Evolutionary conservation across 2,888 invertebrate genomes (phyloP).

Genomic region (Eugnorisma glareosa): DNA sequence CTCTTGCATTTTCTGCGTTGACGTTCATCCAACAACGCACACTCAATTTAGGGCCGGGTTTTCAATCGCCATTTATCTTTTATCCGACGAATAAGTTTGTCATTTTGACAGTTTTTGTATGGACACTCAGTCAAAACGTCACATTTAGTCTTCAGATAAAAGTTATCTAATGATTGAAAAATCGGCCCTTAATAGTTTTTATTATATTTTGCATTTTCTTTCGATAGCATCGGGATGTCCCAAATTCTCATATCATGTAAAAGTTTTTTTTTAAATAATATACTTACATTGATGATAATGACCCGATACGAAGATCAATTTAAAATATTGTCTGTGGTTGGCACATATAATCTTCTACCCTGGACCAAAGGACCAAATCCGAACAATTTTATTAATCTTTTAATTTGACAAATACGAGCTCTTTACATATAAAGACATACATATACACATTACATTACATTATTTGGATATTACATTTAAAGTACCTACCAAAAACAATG

Average conservation of each 20-base stretch:
- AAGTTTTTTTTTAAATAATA: not conserved
- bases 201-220: no score
- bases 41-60: no score
- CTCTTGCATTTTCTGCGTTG: not conserved
- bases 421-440: constrained; percentile 6
- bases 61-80: no score
- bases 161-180: no score
- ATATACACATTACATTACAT: no score
- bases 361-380: not conserved
- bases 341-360: not conserved
- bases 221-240: no score
- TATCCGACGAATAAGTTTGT: no score
- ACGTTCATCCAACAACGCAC: not conserved
- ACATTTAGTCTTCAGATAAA: no score
- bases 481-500: constrained; percentile 20
- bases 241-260: not conserved
- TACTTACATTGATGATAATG: not conserved
- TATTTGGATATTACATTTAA: no score
- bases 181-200: no score
- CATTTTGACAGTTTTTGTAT: no score
- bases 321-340: not conserved
- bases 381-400: not conserved
- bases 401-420: not conserved
- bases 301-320: not conserved
- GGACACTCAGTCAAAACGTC: no score